These are phyloP conservation scores for Ciconia nigra DNA, from an alignment of 2,797 vertebrate genomes.

Conservation along the genomic window DNA sequence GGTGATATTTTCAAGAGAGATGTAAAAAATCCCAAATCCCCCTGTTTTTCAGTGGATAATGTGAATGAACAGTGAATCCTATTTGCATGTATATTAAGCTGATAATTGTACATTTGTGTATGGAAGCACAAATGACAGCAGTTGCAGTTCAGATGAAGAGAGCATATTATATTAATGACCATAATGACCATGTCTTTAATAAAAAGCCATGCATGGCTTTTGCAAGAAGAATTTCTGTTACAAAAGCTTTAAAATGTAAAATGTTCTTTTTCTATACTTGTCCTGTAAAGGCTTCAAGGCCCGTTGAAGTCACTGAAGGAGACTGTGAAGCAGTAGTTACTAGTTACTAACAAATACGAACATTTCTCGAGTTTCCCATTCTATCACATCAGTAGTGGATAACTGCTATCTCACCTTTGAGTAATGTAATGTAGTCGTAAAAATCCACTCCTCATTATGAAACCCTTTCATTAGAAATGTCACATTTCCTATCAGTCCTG, in stretches of 20 bases:
- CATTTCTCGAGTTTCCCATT: background rate
- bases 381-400: background rate
- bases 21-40: background rate
- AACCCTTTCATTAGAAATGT: background rate
- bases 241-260: background rate
- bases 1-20: background rate
- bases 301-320: background rate
- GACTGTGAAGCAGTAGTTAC: background rate
- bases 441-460: background rate
- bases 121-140: background rate
- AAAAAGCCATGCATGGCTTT: background rate
- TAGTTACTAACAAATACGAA: background rate
- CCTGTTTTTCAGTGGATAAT: background rate
- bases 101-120: background rate
- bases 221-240: background rate
- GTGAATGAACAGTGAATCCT: background rate
- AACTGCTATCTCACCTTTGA: background rate
- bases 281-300: background rate
- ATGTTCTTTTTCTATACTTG: background rate
- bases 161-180: background rate
- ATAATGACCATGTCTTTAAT: background rate
- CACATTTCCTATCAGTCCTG: background rate
- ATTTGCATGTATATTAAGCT: background rate
- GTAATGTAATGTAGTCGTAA: background rate
- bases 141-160: constrained; percentile 21